Evolutionary conservation across 2,888 invertebrate species (phyloP), one percentile per base, ranked within the genome.

Genomic region (Ashinkailepas kermadecensis): DNA sequence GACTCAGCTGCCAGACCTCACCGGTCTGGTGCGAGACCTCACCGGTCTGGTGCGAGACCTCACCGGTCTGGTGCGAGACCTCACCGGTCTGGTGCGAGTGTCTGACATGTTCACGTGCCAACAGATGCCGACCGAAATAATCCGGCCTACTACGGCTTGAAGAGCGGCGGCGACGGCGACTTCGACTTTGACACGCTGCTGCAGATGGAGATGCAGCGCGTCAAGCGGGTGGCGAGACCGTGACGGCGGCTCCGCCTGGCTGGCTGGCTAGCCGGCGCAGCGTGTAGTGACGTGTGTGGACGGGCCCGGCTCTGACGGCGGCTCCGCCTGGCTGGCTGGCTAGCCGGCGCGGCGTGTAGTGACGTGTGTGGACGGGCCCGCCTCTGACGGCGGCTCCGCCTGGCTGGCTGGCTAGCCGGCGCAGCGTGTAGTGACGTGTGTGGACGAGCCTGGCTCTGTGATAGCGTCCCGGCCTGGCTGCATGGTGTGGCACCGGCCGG

Each of bases 121-220:
- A 59, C 56, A 74, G 74, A 74, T 21, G 74, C 74, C 74, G 74
- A 74, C 21, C 74, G 54, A 10, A 74, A 74, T 56, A 74, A 74
- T 56, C 74, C 74, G 18, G 74, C 74, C 54, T 74, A 74, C 74
- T 74, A 74, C 74, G 74, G 74, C 74, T 9, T 74, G 21, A 74
- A 74, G 74, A 21, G 54, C 18, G 74, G 74, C 56, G 56, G 39
- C 39, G 70, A 18, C 70, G 23, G 15, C 70, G 74, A 13, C 7
- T 56, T 74, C 74, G 74, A 74, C 56, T 74, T 74, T 56, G 74
- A 74, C 74, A 21, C 74, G 18, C 74, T 74, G 21, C 74, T 74
- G 18, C 74, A 54, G 18, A 74, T 74, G 74, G 74, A 74, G 74
- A 74, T 74, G 74, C 74, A 74, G 56, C 74, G 74, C 54, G 74